Percentiles rank a stretch among this genome's conserved stretches.
These are phyloP conservation scores for Ditula angustiorana DNA, from an alignment of 2,888 invertebrate species.

Conservation along the genomic window DNA sequence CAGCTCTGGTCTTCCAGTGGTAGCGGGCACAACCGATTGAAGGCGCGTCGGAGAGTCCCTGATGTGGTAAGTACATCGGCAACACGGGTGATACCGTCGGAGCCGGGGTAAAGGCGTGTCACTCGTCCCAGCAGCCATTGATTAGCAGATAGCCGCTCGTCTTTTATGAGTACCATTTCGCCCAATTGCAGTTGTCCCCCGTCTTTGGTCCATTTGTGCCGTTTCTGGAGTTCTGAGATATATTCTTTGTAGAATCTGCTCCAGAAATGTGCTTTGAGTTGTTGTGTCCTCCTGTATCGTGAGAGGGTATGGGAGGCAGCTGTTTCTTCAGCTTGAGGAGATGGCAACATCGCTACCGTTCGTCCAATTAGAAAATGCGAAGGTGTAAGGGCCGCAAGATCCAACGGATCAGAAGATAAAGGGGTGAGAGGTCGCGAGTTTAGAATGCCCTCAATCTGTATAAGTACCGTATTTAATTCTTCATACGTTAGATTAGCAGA, in stretches of 20 bases:
- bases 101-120: not conserved
- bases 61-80: no score
- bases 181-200: not conserved
- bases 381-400: not conserved
- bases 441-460: no score
- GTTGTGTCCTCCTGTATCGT: not conserved
- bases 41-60: not conserved
- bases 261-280: no score
- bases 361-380: conserved; percentile 11
- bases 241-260: no score
- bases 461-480: no score
- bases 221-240: not conserved
- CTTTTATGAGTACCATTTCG: conserved; percentile 11
- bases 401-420: conserved; percentile 1
- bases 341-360: not conserved
- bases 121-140: conserved; percentile 1
- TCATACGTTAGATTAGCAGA: no score
- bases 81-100: no score
- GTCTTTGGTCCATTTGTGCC: conserved; percentile 4
- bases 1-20: not conserved
- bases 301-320: not conserved
- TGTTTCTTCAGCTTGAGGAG: not conserved
- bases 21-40: not conserved
- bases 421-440: conserved; percentile 10
- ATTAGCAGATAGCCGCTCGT: not conserved